Evolutionary conservation across 2,888 invertebrate species (phyloP), one percentile per base, ranked within the genome.

Genomic region (Drosophila melanosoma): DNA sequence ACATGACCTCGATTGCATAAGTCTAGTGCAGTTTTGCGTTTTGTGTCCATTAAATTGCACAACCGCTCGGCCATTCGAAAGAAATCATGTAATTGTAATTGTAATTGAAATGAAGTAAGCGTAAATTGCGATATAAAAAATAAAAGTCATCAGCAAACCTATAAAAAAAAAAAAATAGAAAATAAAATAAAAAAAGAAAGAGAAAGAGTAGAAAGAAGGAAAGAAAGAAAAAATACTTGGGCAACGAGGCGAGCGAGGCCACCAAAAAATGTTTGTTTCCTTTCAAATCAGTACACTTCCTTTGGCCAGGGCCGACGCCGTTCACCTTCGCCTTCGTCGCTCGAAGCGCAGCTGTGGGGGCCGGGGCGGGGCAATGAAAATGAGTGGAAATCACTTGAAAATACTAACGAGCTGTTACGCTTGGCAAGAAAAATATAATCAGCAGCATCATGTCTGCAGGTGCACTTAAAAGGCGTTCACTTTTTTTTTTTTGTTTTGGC

Each of bases 381-480:
- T 87, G 89, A 89, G 90, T 89, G 87, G 86, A 87, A 87, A 87
- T 90, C 91, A 87, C 91, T 87, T 90, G 78, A 90, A 87, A 90
- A 87, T 87, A 87, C 90, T 87, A 87, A 87, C 87, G 87, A 87
- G 91, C 87, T 85, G 87, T 87, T 87, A 87, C 87, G 91, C 91
- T 89, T 87, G 86, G 86, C 83, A 90, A 89, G 91, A 74, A 89
- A 87, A 87, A 87, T 86, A 86, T 90, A 86, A 90, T 90, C 86
- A 86, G 91, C 87, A 90, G 90, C 87, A 87, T 87, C 87, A 87
- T 89, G 87, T 89, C 87, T 87, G 87, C 87, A 87, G 91, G 87
- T 87, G 87, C 89, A 87, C 90, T 90, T 86, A 88, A 87, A 90
- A 87, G 87, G 87, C 87, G 87, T 87, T 87, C 87, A 87, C 87